These are phyloP conservation scores for Alethe diademata DNA, from an alignment of 2,113 vertebrate genomes.

Conservation along the genomic window DNA sequence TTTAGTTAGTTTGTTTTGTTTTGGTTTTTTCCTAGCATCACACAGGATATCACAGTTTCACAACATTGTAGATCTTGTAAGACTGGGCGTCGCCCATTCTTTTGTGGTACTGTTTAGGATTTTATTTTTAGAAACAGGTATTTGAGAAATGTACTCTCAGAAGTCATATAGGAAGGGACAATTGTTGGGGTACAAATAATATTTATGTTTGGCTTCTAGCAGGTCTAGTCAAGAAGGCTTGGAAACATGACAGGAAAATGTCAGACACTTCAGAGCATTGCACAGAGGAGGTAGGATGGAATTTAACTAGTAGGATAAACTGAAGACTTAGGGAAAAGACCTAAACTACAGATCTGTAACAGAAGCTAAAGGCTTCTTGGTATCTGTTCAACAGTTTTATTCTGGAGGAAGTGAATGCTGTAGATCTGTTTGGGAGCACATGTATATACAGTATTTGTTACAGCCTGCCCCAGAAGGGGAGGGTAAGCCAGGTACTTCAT, in stretches of 20 bases:
- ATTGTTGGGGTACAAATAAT: neutral
- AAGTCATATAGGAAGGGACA: neutral
- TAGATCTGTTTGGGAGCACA: neutral
- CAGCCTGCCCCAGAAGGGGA: neutral
- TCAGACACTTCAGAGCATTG: neutral
- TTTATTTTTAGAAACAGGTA: neutral
- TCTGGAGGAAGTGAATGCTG: neutral
- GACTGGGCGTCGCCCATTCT: fast-evolving
- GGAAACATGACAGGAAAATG: neutral
- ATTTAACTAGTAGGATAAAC: neutral
- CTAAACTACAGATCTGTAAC: neutral
- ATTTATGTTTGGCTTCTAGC: neutral
- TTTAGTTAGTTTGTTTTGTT: neutral
- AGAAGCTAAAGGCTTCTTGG: neutral
- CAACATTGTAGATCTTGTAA: neutral
- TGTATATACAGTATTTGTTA: neutral
- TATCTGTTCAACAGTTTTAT: neutral
- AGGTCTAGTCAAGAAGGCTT: neutral
- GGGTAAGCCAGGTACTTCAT: neutral
- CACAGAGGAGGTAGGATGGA: neutral
- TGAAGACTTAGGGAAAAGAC: neutral
- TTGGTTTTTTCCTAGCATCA: neutral
- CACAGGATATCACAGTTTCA: neutral
- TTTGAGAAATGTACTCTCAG: neutral
- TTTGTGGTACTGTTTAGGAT: neutral